These are phyloP conservation scores for Neomorphus geoffroyi DNA, from an alignment of 2,797 vertebrate genomes.

Conservation along the genomic window DNA sequence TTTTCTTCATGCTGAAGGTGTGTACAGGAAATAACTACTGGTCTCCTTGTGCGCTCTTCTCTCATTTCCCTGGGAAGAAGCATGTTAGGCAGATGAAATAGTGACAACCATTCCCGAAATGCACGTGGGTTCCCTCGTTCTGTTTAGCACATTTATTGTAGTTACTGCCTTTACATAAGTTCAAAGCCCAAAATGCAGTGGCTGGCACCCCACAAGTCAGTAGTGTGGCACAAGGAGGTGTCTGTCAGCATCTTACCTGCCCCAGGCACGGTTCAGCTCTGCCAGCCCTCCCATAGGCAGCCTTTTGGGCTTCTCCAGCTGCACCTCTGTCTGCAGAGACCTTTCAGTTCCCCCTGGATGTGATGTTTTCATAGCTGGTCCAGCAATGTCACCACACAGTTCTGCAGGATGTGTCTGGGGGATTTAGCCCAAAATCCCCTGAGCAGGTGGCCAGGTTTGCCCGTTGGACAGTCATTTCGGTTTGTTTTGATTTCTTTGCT, in stretches of 20 bases:
- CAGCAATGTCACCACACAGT: not conserved
- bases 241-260: not conserved
- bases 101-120: not conserved
- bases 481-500: not conserved
- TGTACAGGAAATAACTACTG: not conserved
- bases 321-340: not conserved
- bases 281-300: not conserved
- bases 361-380: not conserved
- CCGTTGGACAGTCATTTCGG: not conserved
- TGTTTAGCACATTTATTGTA: not conserved
- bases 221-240: not conserved
- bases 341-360: not conserved
- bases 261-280: not conserved
- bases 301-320: not conserved
- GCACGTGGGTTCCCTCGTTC: not conserved
- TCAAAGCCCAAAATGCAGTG: not conserved
- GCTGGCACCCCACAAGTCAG: not conserved
- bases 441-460: not conserved
- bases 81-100: accelerated
- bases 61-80: not conserved
- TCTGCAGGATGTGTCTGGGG: not conserved
- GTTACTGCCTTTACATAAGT: not conserved
- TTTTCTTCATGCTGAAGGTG: not conserved
- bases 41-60: not conserved
- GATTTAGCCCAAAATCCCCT: not conserved